Evolutionary conservation across 2,113 vertebrate genomes (phyloP).

Genomic region (Rhodinocichla rosea): DNA sequence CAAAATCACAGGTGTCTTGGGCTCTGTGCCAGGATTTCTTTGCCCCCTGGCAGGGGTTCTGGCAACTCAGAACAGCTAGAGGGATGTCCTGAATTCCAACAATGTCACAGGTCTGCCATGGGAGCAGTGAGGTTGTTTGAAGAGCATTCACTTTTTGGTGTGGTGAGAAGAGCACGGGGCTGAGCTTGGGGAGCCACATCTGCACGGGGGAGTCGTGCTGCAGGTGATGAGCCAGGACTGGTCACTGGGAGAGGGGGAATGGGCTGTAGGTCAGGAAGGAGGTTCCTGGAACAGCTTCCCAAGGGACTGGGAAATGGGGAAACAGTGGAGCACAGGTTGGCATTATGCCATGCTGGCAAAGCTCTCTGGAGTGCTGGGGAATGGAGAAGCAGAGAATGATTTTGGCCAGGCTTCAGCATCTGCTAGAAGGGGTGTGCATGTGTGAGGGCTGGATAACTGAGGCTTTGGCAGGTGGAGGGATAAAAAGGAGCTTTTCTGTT

Average conservation of each 20-base stretch:
- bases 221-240: not conserved
- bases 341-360: not conserved
- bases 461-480: slow-evolving; percentile 23
- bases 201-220: fast-evolving
- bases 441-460: not conserved
- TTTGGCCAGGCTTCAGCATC: slow-evolving; percentile 22
- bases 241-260: not conserved
- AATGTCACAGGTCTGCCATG: not conserved
- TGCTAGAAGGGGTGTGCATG: not conserved
- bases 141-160: not conserved
- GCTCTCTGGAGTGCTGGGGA: not conserved
- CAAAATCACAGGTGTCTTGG: too few relatives aligned
- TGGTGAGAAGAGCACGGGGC: not conserved
- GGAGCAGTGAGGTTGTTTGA: not conserved
- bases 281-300: not conserved
- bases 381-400: not conserved
- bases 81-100: too few relatives aligned
- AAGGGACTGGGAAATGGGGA: not conserved
- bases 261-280: not conserved
- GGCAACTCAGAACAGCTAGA: too few relatives aligned
- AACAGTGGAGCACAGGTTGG: not conserved
- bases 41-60: too few relatives aligned
- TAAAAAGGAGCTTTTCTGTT: slow-evolving; percentile 4
- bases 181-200: not conserved
- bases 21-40: too few relatives aligned